These are phyloP conservation scores for Serrognathus titanus DNA, from an alignment of 2,888 invertebrate genomes.

Conservation along the genomic window DNA sequence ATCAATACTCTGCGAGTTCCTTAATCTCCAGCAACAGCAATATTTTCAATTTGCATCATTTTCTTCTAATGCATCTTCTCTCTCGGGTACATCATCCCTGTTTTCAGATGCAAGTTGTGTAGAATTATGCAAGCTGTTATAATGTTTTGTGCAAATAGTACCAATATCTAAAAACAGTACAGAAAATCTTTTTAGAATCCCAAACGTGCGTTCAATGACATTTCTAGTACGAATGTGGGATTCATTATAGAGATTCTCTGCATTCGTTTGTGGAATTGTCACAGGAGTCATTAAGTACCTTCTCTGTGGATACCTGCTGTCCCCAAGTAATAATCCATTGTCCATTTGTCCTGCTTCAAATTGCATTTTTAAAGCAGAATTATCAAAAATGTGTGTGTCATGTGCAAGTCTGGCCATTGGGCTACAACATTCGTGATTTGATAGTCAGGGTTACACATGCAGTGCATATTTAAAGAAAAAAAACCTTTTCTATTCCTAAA, in stretches of 20 bases:
- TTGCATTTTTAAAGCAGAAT: background rate
- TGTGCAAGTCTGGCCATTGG: slow-evolving; percentile 22
- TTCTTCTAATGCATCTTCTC: background rate
- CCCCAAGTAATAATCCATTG: slow-evolving; percentile 1
- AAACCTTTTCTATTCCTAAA: no score
- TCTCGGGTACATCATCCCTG: background rate
- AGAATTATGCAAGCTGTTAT: slow-evolving; percentile 1
- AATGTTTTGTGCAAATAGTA: background rate
- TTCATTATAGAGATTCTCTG: slow-evolving; percentile 10
- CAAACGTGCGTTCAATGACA: background rate
- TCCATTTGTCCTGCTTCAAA: slow-evolving; percentile 2
- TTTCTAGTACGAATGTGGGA: slow-evolving; percentile 8
- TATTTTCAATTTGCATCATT: background rate
- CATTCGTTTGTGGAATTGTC: background rate
- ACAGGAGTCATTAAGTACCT: slow-evolving; percentile 6
- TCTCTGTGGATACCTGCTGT: slow-evolving; percentile 6
- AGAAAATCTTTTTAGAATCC: background rate
- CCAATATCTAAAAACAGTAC: background rate
- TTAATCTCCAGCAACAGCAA: no score
- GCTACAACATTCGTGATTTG: slow-evolving; percentile 25
- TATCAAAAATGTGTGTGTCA: slow-evolving; percentile 22
- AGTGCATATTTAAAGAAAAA: no score
- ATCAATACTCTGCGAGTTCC: no score
- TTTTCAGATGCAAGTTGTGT: slow-evolving; percentile 2
- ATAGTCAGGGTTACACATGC: slow-evolving; percentile 26